Base-by-base conservation (phyloP, 1,140 invertebrate genomes). In the Lasioglossum baleicum region DNA sequence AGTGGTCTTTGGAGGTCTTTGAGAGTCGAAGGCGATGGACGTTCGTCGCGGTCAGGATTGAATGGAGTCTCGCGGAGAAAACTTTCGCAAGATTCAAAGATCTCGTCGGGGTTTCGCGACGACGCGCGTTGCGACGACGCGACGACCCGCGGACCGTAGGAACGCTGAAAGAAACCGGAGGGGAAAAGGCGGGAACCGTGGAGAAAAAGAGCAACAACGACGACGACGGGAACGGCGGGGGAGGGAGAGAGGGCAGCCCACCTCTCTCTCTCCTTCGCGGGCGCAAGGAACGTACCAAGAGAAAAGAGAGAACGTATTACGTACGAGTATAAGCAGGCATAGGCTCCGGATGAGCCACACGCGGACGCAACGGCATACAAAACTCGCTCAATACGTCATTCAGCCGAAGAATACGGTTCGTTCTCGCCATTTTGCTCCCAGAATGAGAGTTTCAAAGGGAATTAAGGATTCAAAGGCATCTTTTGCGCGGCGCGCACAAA, bases 401-500 rank as follows among this genome's bases (percentile, higher is more conserved):
- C 92, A 92, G 86, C 86, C 85, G 91, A 93, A 93, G 92, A 93
- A 93, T 93, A 91, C 91, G 85, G 91, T 90, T 93, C 92, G 90
- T 93, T 92, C 91, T 90, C 91, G 91, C 90, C 89, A 92, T 92
- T 92, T 90, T 91, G 86, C 89, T 91, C 85, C 87, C 89, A 90
- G 92, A 93, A 93, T 93, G 90, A 92, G 90, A 92, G 90, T 92
- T 93, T 93, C 92, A 93, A 93, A 93, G 91, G 92, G 91, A 93
- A 93, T 93, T 93, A 93, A 93, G 92, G 91, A 93, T 93, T 93
- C 92, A 93, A 92, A 93, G 90, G 92, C 91, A 92, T 92, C 92
- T 92, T 90, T 93, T 91, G 90, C 92, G 87, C 88, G 85, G 86
- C 83, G 90, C 85, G 89, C 87, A 92, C 90, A 92, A 92, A 92